phyloP scores from a whole-genome alignment of 1,140 invertebrate species.

The Pantala flavescens region DNA sequence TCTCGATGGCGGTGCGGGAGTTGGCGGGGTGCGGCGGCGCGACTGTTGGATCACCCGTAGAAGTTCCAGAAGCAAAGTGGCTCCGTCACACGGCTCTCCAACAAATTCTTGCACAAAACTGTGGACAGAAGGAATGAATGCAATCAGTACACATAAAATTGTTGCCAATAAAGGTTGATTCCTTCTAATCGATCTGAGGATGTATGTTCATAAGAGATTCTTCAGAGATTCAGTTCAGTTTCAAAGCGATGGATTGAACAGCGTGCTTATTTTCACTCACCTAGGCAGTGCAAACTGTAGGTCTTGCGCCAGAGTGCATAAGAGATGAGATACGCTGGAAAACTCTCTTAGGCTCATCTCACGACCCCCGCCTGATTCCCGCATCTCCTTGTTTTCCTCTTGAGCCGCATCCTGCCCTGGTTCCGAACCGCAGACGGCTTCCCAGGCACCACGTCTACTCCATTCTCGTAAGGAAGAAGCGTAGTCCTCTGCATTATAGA shows the following conservation, averaged over 20 bases:
- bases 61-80: slow-evolving; percentile 66
- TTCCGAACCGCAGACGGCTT: slow-evolving; percentile 19
- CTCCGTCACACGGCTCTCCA: slow-evolving; percentile 68
- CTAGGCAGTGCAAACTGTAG: slow-evolving; percentile 76
- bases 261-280: slow-evolving; percentile 38
- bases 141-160: slow-evolving; percentile 25
- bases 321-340: slow-evolving; percentile 69
- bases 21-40: slow-evolving; percentile 39
- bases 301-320: slow-evolving; percentile 77
- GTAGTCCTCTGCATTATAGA: slow-evolving; percentile 79
- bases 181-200: too few relatives aligned
- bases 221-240: too few relatives aligned
- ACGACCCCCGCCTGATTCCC: slow-evolving; percentile 20
- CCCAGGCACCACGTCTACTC: slow-evolving; percentile 44
- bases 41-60: slow-evolving; percentile 69
- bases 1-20: slow-evolving; percentile 29
- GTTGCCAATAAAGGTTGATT: too few relatives aligned
- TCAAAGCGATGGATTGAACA: too few relatives aligned
- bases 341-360: slow-evolving; percentile 83
- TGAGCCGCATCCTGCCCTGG: slow-evolving; percentile 23
- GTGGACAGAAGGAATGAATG: not conserved
- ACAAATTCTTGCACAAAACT: slow-evolving; percentile 87
- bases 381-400: not conserved
- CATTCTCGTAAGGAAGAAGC: slow-evolving; percentile 63
- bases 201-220: too few relatives aligned